Percentiles rank a stretch among this genome's conserved stretches.
Conservation (phyloP, 2,113 vertebrate species). For the Pangasianodon gigas region DNA sequence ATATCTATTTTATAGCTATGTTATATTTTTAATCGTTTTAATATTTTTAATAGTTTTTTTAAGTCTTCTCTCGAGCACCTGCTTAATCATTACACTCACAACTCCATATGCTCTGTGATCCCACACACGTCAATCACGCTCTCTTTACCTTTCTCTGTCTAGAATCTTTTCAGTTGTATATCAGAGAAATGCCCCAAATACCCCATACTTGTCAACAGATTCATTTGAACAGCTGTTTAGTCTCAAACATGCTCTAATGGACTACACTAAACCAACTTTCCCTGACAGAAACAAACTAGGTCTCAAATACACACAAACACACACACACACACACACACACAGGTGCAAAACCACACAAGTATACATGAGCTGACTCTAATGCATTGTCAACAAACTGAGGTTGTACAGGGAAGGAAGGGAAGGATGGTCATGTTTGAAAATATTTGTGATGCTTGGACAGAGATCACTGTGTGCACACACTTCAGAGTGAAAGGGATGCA, state of each 20-base stretch:
- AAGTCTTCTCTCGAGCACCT: conserved; percentile 58
- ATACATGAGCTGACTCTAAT: not conserved
- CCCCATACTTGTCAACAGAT: conserved; percentile 59
- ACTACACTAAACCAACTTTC: conserved; percentile 43
- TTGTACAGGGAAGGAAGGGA: not conserved
- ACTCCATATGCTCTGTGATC: conserved; percentile 71
- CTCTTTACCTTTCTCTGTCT: conserved; percentile 37
- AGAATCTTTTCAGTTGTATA: conserved; percentile 58
- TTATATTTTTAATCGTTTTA: conserved; percentile 14
- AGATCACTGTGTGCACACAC: not conserved
- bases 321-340: conserved; percentile 4
- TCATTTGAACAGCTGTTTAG: conserved; percentile 63
- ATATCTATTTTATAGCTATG: not conserved
- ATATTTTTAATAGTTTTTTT: conserved; percentile 5
- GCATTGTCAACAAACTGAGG: conserved; percentile 7
- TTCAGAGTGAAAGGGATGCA: not conserved
- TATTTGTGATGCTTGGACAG: conserved; percentile 13
- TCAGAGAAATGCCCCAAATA: conserved; percentile 71
- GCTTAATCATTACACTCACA: conserved; percentile 66
- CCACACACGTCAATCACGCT: conserved; percentile 61
- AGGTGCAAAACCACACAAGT: not conserved
- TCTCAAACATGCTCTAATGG: conserved; percentile 63
- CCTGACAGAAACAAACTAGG: conserved; percentile 30
- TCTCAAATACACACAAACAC: conserved; percentile 12
- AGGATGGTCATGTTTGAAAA: conserved; percentile 3